Evolutionary conservation across 2,888 invertebrate genomes (phyloP).

Genomic region (Sussaba pulchella): DNA sequence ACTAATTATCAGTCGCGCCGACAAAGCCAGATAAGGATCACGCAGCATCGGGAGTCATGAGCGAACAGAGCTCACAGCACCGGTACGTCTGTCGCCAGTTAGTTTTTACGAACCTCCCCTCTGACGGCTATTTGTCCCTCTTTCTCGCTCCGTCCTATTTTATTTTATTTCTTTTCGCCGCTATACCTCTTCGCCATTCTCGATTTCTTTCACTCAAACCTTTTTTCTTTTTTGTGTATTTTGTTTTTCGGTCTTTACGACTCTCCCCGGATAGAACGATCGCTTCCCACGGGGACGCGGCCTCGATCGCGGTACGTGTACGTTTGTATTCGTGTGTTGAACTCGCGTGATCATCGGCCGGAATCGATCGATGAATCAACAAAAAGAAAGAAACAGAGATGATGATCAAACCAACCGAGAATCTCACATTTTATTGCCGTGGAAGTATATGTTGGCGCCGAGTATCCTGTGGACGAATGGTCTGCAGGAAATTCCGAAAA

Average conservation of each 20-base stretch:
- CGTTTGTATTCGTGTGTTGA: slow-evolving; percentile 41
- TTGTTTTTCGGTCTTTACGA: slow-evolving; percentile 76
- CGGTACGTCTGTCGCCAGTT: slow-evolving; percentile 76
- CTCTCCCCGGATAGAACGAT: slow-evolving; percentile 71
- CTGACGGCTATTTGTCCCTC: slow-evolving; percentile 72
- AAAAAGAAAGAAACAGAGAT: slow-evolving; percentile 44
- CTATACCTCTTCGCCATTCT: slow-evolving; percentile 57
- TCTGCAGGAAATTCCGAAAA: not conserved
- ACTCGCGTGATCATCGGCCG: slow-evolving; percentile 45
- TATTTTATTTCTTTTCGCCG: slow-evolving; percentile 71
- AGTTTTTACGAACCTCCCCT: slow-evolving; percentile 69
- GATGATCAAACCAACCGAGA: slow-evolving; percentile 60
- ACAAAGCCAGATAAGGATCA: slow-evolving; percentile 80
- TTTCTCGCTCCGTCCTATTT: slow-evolving; percentile 73
- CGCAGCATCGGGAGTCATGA: slow-evolving; percentile 70
- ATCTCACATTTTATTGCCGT: slow-evolving; percentile 46
- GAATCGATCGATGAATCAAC: slow-evolving; percentile 68
- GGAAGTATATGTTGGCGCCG: not conserved
- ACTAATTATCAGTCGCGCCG: slow-evolving; percentile 84
- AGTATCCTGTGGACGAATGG: not conserved
- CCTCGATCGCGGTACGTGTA: slow-evolving; percentile 12
- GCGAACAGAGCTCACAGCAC: slow-evolving; percentile 45
- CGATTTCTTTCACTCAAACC: slow-evolving; percentile 58
- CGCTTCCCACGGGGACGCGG: slow-evolving; percentile 79
- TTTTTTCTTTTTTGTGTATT: slow-evolving; percentile 73